These are phyloP conservation scores for Chiloscyllium punctatum DNA, from an alignment of 2,797 vertebrate species.

Conservation along the genomic window DNA sequence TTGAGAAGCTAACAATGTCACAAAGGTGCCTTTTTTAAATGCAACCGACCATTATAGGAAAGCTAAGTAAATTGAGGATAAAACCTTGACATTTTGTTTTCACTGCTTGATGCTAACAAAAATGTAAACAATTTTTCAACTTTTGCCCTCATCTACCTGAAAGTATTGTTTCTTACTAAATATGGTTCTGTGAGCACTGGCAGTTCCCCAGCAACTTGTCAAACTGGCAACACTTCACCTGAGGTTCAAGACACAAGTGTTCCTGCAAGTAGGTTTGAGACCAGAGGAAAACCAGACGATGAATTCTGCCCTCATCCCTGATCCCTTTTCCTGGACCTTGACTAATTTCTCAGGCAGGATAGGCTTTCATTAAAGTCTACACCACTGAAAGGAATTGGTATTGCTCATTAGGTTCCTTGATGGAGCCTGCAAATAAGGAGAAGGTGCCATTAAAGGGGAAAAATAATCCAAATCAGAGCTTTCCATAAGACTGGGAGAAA, in stretches of 20 bases:
- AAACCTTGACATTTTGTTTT: not conserved
- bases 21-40: not conserved
- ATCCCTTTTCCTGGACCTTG: not conserved
- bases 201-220: not conserved
- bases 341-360: not conserved
- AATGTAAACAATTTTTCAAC: not conserved
- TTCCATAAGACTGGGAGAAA: not conserved
- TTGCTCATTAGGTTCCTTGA: not conserved
- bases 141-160: not conserved
- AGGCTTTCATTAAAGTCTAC: not conserved
- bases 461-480: not conserved
- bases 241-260: not conserved
- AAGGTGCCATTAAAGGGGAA: not conserved
- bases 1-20: not conserved
- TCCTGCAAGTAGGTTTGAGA: not conserved
- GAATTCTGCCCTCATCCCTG: not conserved
- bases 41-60: not conserved
- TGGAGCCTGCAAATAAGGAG: not conserved
- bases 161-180: not conserved
- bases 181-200: not conserved
- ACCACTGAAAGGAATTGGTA: not conserved
- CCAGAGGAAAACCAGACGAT: not conserved
- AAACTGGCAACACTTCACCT: not conserved
- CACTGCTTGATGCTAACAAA: not conserved
- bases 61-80: not conserved